Base-by-base conservation (phyloP, 2,888 invertebrate genomes). In the Alsophila aescularia region DNA sequence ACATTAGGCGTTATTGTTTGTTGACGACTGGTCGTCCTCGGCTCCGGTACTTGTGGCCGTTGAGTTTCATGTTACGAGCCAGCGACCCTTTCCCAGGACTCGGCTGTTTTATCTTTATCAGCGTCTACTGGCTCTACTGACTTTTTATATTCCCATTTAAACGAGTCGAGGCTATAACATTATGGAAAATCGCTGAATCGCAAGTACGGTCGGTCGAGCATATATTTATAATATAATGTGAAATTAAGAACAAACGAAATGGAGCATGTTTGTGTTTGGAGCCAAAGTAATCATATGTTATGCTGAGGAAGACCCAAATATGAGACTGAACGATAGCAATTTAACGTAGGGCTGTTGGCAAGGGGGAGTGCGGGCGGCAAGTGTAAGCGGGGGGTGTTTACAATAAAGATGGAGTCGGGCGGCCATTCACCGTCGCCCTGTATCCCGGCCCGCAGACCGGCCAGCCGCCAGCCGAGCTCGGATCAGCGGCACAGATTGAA, bases 361-460 rank as follows among this genome's bases (percentile, higher is more conserved):
- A 45, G 53, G 50, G 56, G 43, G 44, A 18, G 36, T 40, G 45
- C 63, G 37, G 53, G 48, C 37, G 45, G 51, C 27, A 8, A 13
- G 24, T 34, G 48, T 21, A 8, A 42, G 55, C 24, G 18, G 49
- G 47, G 58, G 62, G 48, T 64, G 55, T 69, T 66, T 65, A 44
- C 49, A 67, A 69, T 67, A 70, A 65, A 66, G 65, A 64, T 64
- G 66, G 58, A 70, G 67, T 56, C 69, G 62, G 64, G 60, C 64
- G 72, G 70, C 44, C 72, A 52, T 70, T 73, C 62, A 67, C 52
- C 52, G 57, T 12, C 40, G 44, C 43, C 67, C 68, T 62, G 58
- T 57, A 45, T 58, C 54, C 39, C 50, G 47, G 48, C 50, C 45
- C 52, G 47, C 34, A 41, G 12, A 37, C 39, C 35, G 40, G 16